phyloP scores from a whole-genome alignment of 2,113 vertebrate species.

The Corythornis madagascariensis region DNA sequence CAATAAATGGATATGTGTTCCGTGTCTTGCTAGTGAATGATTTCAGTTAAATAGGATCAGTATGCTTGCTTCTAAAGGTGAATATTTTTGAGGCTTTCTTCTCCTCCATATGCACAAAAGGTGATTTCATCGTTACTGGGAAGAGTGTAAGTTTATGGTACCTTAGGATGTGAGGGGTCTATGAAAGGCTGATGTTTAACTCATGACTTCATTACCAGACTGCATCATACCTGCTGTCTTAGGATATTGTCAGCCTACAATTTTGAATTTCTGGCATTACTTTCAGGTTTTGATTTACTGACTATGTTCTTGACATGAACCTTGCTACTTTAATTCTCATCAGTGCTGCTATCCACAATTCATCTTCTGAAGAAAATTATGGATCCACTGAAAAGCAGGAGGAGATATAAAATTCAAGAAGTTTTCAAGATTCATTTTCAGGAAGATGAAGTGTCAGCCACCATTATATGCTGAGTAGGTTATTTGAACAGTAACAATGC shows the following conservation, averaged over 20 bases:
- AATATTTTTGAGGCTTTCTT: background rate
- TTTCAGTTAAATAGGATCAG: background rate
- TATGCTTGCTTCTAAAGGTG: background rate
- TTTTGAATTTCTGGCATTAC: background rate
- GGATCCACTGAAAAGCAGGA: constrained; percentile 52
- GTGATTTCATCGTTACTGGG: background rate
- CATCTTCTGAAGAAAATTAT: constrained; percentile 64
- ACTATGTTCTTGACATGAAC: constrained; percentile 69
- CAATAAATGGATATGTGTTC: background rate
- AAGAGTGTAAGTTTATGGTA: background rate
- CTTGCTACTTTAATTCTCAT: constrained; percentile 67
- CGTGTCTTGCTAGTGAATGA: background rate
- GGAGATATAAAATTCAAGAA: constrained; percentile 70
- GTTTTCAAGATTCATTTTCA: constrained; percentile 71
- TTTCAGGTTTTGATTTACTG: constrained; percentile 58
- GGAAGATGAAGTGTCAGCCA: constrained; percentile 50
- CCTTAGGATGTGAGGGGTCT: background rate
- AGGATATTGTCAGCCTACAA: background rate
- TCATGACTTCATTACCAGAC: constrained; percentile 3
- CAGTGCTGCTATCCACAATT: constrained; percentile 27
- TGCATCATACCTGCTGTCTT: background rate
- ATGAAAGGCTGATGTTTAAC: background rate
- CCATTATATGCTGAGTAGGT: constrained; percentile 58
- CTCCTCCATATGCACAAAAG: background rate
- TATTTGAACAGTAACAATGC: constrained; percentile 71